Base-by-base conservation (phyloP, 2,888 invertebrate genomes). In the Peribatodes rhomboidaria region DNA sequence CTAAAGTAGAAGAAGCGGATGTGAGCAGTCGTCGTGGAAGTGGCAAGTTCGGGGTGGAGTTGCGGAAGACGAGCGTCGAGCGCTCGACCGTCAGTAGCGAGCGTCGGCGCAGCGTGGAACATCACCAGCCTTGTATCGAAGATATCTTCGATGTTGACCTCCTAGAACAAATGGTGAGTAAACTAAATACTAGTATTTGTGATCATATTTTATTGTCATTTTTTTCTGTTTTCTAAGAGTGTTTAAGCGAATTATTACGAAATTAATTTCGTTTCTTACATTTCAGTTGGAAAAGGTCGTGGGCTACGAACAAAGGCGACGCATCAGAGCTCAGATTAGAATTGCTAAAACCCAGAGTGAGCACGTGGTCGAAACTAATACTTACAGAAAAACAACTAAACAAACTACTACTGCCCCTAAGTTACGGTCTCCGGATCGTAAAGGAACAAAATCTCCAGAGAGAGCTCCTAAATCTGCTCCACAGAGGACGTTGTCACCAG, bases 271-370 rank as follows among this genome's bases (percentile, higher is more conserved):
- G 66, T 42, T 55, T 70, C 66, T 54, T 33, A 16, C 8, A 18
- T 60, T 60, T 56, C 91, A 96, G 95, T 89, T 97, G 85, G 96
- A 97, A 88, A 95, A 95, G 79, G 96, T 96, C 63, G 95, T 95
- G 59, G 95, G 95, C 68, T 97, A 97, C 83, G 97, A 97, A 81
- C 94, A 97, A 77, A 92, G 97, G 73, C 94, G 97, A 68, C 94
- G 96, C 72, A 96, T 97, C 60, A 94, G 97, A 68, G 94, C 96
- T 2, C 97, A 97, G 86, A 96, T 97, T 67, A 94, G 97, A 68
- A 84, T 96, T 16, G 95, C 96, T 9, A 96, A 95, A 81, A 95
- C 96, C 75, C 90, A 94, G 70, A 91, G 93, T 31, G 94, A 94
- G 70, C 79, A 85, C 16, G 53, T 65, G 20, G 61, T 75, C 22